Evolutionary conservation across 2,797 vertebrate genomes (phyloP).

Genomic region (Gymnopithys bicolor): DNA sequence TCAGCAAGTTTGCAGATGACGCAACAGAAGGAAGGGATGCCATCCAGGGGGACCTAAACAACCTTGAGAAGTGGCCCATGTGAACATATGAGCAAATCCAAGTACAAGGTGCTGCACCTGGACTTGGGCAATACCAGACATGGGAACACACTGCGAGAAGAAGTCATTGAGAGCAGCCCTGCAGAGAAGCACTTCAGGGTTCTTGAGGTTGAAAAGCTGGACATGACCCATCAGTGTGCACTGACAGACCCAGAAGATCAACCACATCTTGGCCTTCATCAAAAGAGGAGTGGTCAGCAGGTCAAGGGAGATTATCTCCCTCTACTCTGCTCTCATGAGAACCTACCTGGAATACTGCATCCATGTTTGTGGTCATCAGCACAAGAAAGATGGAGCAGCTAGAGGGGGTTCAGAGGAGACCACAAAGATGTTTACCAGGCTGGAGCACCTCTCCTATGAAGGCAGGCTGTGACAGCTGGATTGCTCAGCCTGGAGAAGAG

Average conservation of each 20-base stretch:
- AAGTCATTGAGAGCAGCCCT: neutral
- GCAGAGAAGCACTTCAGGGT: neutral
- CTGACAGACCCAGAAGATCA: neutral
- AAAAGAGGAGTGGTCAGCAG: neutral
- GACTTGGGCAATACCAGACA: neutral
- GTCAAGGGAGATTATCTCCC: accelerated
- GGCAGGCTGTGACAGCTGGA: neutral
- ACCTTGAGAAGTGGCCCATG: neutral
- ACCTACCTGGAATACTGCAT: neutral
- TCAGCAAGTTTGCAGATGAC: neutral
- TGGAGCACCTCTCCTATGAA: accelerated
- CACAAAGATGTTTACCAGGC: neutral
- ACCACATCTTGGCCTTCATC: neutral
- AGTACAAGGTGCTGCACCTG: neutral
- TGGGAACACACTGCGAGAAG: neutral
- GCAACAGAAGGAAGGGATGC: neutral
- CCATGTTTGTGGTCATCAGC: neutral
- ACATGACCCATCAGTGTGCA: accelerated
- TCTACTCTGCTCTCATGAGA: neutral
- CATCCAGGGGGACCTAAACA: neutral
- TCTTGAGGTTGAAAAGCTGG: neutral
- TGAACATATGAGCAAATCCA: neutral
- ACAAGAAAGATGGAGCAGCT: accelerated
- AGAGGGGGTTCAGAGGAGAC: neutral
- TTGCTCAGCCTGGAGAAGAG: neutral